Base-by-base conservation (phyloP, 2,797 vertebrate species). In the Naso thynnoides region DNA sequence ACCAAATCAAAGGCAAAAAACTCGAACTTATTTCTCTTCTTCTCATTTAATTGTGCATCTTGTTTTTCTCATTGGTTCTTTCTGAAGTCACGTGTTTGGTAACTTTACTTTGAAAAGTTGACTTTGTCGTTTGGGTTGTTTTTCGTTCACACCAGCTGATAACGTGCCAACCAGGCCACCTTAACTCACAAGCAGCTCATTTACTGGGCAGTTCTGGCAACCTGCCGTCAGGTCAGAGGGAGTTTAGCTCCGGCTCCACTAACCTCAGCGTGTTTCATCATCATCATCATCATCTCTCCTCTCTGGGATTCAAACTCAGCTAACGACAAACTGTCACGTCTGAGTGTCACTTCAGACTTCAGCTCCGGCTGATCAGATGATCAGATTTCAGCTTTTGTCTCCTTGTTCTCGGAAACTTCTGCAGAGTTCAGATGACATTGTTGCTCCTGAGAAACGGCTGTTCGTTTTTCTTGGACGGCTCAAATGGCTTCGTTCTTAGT, bases 111-210 rank as follows among this genome's bases (percentile, higher is more conserved):
- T 67, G 74, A 82, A 86, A 84, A 71, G 21, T 9, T 73, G 73
- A 82, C 65, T 39, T 48, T 8, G 70, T 64, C n/a, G 2, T 52
- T 71, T 59, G 59, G 45, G 70, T 45, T 1, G 3, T 58, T 72
- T 61, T 42, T 19, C 29, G 23, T 83, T 81, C 55, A 33, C 39
- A 55, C 27, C 66, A 9, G 58, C 48, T 9, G 1, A 29, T 79
- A 44, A 76, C 38, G 36, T 67, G 61, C 29, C 82, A 85, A 81
- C 33, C 38, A 44, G 45, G 70, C 79, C 75, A 57, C 62, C n/a
- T n/a, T 13, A 48, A 52, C 60, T 65, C 54, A 19, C 10, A 21
- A 24, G 73, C 59, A 8, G 49, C 55, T 70, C 42, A 5, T 74
- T 81, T 54, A 58, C 52, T 57, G 82, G 78, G 49, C 33, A 0